Percentiles rank a stretch among this genome's conserved stretches.
Evolutionary conservation across 1,140 invertebrate genomes (phyloP).

Genomic region (Megathymus violae): DNA sequence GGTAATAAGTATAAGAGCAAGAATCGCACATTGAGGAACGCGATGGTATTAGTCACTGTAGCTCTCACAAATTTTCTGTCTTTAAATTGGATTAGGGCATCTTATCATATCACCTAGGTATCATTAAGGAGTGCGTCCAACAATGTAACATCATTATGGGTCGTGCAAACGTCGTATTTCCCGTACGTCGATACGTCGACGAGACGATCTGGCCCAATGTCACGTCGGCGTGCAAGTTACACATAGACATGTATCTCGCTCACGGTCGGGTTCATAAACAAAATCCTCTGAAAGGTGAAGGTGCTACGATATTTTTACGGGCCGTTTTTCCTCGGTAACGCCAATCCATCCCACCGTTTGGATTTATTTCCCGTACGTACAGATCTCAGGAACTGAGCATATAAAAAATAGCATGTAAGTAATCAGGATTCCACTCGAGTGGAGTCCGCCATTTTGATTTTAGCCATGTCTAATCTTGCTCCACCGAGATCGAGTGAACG

Average conservation of each 20-base stretch:
- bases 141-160: too few relatives aligned
- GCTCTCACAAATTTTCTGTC: too few relatives aligned
- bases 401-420: slow-evolving; percentile 36
- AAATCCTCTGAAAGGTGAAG: slow-evolving; percentile 30
- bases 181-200: too few relatives aligned
- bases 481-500: neutral
- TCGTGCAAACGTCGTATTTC: too few relatives aligned
- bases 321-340: slow-evolving; percentile 30
- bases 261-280: slow-evolving; percentile 13
- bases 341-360: slow-evolving; percentile 29
- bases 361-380: slow-evolving; percentile 29
- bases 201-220: neutral
- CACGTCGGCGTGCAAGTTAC: neutral
- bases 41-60: too few relatives aligned
- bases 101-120: too few relatives aligned
- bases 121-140: too few relatives aligned
- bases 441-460: slow-evolving; percentile 33
- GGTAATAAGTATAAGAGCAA: too few relatives aligned
- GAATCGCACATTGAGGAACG: too few relatives aligned
- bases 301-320: slow-evolving; percentile 18
- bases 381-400: slow-evolving; percentile 27
- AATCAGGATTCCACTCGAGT: slow-evolving; percentile 33
- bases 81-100: too few relatives aligned
- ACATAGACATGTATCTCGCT: slow-evolving; percentile 5
- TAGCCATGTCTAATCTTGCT: slow-evolving; percentile 15